Evolutionary conservation across 1,140 invertebrate genomes (phyloP).

Genomic region (Drosophila elegans): DNA sequence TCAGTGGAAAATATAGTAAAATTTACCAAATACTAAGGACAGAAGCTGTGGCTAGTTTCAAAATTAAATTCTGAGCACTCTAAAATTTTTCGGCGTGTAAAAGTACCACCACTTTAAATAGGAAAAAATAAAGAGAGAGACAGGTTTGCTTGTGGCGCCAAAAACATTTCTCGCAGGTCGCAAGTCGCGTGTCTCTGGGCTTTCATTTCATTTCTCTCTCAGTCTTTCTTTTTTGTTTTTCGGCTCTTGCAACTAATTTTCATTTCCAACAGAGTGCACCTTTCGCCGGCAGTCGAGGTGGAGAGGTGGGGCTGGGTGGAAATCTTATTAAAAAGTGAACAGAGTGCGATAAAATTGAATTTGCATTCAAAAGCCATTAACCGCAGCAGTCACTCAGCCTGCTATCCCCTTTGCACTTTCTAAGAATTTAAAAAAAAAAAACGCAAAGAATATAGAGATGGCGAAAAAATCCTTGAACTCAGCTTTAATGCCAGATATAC

Average conservation of each 20-base stretch:
- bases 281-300: slow-evolving; percentile 49
- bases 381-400: slow-evolving; percentile 78
- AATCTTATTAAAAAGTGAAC: slow-evolving; percentile 85
- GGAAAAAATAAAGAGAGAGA: slow-evolving; percentile 30
- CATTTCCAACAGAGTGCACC: slow-evolving; percentile 80
- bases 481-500: slow-evolving; percentile 50
- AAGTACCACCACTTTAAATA: slow-evolving; percentile 55
- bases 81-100: slow-evolving; percentile 11
- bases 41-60: no score
- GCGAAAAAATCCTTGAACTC: slow-evolving; percentile 26
- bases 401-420: slow-evolving; percentile 26
- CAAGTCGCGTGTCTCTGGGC: slow-evolving; percentile 75
- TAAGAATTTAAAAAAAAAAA: slow-evolving; percentile 52
- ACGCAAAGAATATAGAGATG: slow-evolving; percentile 27
- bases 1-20: no score
- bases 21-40: no score
- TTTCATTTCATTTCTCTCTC: slow-evolving; percentile 50
- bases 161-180: slow-evolving; percentile 78
- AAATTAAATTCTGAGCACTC: no score
- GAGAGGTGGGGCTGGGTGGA: slow-evolving; percentile 32
- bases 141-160: slow-evolving; percentile 75
- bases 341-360: slow-evolving; percentile 85
- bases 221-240: slow-evolving; percentile 43
- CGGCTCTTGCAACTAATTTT: slow-evolving; percentile 79
- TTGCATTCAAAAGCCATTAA: slow-evolving; percentile 85